A percentile compares a stretch with the other conserved stretches of the same genome.
phyloP scores from a whole-genome alignment of 2,113 vertebrate genomes.

The Brienomyrus longianalis region DNA sequence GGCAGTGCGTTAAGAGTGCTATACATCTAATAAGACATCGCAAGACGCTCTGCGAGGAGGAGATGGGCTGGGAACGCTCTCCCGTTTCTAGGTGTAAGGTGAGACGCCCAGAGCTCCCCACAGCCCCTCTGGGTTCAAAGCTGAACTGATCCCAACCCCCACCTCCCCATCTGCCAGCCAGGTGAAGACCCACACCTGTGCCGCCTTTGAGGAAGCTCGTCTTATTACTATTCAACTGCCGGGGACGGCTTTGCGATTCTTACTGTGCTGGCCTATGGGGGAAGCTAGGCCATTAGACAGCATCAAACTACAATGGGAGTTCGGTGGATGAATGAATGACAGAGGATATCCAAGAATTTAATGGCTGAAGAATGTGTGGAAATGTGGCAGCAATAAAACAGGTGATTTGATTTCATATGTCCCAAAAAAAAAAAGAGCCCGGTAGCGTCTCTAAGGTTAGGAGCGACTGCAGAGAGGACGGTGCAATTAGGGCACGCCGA shows the following conservation, averaged over 20 bases:
- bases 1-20: not conserved
- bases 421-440: not conserved
- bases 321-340: not conserved
- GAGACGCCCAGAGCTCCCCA: not conserved
- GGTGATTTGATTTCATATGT: not conserved
- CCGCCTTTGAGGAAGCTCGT: not conserved
- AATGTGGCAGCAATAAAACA: not conserved
- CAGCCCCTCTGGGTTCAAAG: not conserved
- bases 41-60: too few relatives aligned
- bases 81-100: not conserved
- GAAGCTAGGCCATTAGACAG: too few relatives aligned
- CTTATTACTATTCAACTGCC: not conserved
- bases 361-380: not conserved
- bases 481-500: not conserved
- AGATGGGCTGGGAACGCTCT: not conserved
- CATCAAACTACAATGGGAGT: not conserved
- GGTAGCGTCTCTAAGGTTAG: not conserved
- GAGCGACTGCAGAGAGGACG: not conserved
- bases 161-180: constrained; percentile 23
- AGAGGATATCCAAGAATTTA: not conserved
- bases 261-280: not conserved
- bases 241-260: not conserved
- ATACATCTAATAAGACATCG: not conserved
- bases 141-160: constrained; percentile 1
- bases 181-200: constrained; percentile 15